A percentile compares a stretch with the other conserved stretches of the same genome.
Conservation (phyloP, 2,888 invertebrate species). For the Parnassius smintheus region DNA sequence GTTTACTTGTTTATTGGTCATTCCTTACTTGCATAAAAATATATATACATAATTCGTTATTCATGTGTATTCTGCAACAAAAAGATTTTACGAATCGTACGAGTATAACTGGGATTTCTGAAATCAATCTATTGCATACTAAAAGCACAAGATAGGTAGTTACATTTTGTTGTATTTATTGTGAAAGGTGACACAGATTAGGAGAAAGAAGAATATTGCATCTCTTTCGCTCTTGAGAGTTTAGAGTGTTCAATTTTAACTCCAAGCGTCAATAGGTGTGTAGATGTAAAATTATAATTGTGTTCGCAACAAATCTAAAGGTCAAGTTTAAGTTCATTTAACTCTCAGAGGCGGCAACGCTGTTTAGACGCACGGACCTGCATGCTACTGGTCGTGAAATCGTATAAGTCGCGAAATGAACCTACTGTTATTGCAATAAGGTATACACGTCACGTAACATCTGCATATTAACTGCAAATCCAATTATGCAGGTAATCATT, state of each 20-base stretch:
- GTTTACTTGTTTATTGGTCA: no score
- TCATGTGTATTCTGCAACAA: no score
- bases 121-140: no score
- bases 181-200: not conserved
- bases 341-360: slow-evolving; percentile 20
- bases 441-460: not conserved
- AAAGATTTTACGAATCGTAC: no score
- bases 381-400: not conserved
- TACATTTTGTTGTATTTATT: no score
- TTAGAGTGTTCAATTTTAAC: slow-evolving; percentile 1
- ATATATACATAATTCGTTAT: no score
- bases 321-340: slow-evolving; percentile 29
- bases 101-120: no score
- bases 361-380: slow-evolving; percentile 10
- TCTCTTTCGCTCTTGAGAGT: not conserved
- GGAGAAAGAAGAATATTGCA: not conserved
- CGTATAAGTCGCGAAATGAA: slow-evolving; percentile 2
- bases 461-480: slow-evolving; percentile 12
- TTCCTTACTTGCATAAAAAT: no score
- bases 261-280: slow-evolving; percentile 17
- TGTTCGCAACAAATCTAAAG: slow-evolving; percentile 26
- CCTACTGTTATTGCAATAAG: not conserved
- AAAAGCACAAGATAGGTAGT: no score
- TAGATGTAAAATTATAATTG: slow-evolving; percentile 24
- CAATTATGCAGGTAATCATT: slow-evolving; percentile 3